Percentiles rank a stretch among this genome's conserved stretches.
phyloP scores from a whole-genome alignment of 1,140 invertebrate species.

The Magallana gigas region DNA sequence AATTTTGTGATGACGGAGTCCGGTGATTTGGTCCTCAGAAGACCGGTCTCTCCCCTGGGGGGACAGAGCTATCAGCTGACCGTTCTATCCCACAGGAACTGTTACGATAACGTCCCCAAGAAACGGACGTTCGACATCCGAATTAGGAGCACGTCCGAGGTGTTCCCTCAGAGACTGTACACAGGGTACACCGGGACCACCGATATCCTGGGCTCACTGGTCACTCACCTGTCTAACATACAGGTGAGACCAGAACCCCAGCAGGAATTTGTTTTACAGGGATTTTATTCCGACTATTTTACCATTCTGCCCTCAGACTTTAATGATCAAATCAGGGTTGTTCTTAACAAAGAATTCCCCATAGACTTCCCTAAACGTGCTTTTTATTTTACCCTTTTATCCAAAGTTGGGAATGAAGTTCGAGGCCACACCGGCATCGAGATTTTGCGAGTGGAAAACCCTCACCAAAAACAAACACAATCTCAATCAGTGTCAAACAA shows the following conservation, averaged over 20 bases:
- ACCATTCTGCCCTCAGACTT: neutral
- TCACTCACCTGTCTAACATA: neutral
- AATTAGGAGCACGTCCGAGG: neutral
- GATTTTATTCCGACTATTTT: conserved; percentile 26
- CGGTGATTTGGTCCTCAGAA: conserved; percentile 10
- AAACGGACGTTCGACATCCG: neutral
- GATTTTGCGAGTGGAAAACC: neutral
- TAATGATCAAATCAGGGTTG: neutral
- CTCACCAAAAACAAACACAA: neutral
- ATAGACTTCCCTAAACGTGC: neutral
- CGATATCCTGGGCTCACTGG: neutral
- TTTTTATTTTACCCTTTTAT: conserved; percentile 25
- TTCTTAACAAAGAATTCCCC: neutral
- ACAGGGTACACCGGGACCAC: neutral
- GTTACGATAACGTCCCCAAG: conserved; percentile 13
- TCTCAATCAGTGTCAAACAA: neutral
- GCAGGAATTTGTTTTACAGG: conserved; percentile 2
- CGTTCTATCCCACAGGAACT: neutral
- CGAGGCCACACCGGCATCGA: neutral
- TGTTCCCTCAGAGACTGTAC: conserved; percentile 5
- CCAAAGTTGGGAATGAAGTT: neutral
- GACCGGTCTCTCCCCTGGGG: neutral
- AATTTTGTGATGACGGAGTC: conserved; percentile 5
- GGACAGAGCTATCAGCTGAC: conserved; percentile 1
- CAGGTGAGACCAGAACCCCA: neutral